Conservation (phyloP, 2,113 vertebrate species). For the Proteles cristata region DNA sequence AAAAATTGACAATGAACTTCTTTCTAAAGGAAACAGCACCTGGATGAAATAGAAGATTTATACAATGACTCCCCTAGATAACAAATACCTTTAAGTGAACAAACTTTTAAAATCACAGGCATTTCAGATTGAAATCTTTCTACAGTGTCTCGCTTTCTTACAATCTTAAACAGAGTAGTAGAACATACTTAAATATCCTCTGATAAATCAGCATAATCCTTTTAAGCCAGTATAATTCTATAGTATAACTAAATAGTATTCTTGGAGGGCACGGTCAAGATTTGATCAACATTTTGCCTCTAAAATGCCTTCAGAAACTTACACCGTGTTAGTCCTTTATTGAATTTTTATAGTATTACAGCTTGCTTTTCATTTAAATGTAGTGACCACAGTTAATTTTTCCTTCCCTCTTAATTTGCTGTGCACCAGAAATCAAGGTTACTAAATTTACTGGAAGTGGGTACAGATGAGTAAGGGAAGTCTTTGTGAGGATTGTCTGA, state of each 20-base stretch:
- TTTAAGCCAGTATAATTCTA: not conserved
- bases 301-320: not conserved
- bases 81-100: slow-evolving; percentile 12
- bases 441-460: not conserved
- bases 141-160: not conserved
- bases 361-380: slow-evolving; percentile 35
- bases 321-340: not conserved
- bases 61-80: not conserved
- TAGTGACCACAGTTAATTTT: slow-evolving; percentile 22
- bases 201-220: slow-evolving; percentile 6
- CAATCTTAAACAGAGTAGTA: not conserved
- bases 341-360: slow-evolving; percentile 9
- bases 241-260: not conserved
- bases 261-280: not conserved
- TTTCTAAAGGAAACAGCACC: slow-evolving; percentile 66
- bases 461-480: not conserved
- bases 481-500: slow-evolving; percentile 21
- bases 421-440: slow-evolving; percentile 17
- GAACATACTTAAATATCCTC: not conserved
- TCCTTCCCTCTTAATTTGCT: slow-evolving; percentile 50
- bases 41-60: slow-evolving; percentile 53
- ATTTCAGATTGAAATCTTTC: slow-evolving; percentile 18
- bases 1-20: slow-evolving; percentile 61
- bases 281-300: not conserved
- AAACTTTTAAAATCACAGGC: slow-evolving; percentile 40